These are phyloP conservation scores for Arenaria interpres DNA, from an alignment of 2,113 vertebrate genomes.

Conservation along the genomic window DNA sequence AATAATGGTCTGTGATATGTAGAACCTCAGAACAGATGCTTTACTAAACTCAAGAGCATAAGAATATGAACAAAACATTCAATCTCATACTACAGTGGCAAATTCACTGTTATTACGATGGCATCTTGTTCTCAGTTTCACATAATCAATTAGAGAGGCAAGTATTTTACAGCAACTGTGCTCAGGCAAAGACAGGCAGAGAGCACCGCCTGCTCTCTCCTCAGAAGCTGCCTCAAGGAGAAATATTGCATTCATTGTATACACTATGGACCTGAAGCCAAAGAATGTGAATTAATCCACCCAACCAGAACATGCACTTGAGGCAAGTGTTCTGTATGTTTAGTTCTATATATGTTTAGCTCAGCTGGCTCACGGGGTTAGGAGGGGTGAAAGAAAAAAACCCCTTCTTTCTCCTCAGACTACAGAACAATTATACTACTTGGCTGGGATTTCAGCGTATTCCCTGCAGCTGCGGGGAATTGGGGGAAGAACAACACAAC, in stretches of 20 bases:
- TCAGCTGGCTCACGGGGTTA: background rate
- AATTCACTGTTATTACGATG: background rate
- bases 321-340: background rate
- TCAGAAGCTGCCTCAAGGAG: background rate
- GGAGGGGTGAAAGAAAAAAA: background rate
- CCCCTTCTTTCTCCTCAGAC: background rate
- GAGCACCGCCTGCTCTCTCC: background rate
- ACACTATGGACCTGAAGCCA: background rate
- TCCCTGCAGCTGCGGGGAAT: background rate
- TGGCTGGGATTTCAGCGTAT: background rate
- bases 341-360: background rate
- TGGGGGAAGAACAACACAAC: background rate
- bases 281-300: background rate
- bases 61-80: background rate
- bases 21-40: background rate
- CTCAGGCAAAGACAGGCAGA: background rate
- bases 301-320: background rate
- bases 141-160: background rate
- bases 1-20: background rate
- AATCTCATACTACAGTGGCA: background rate
- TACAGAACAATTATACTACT: background rate
- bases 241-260: background rate
- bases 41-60: background rate
- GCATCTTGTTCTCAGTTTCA: background rate
- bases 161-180: background rate